phyloP scores from a whole-genome alignment of 1,140 invertebrate genomes.

The Stenopsyche tienmushanensis region DNA sequence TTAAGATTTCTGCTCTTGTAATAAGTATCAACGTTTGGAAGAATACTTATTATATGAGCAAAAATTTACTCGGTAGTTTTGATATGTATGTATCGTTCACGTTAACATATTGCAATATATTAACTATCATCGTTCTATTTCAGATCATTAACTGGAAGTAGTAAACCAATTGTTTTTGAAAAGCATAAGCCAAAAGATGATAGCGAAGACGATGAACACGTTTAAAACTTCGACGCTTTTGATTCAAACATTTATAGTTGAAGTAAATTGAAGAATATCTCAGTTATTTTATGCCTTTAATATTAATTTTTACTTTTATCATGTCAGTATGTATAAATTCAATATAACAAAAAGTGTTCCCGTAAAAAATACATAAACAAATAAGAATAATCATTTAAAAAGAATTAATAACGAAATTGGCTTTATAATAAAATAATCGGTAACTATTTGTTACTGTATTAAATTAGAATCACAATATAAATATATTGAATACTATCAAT shows the following conservation, averaged over 20 bases:
- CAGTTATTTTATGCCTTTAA: not conserved
- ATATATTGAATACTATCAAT: too few species aligned
- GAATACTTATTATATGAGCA: not conserved
- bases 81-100: not conserved
- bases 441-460: too few species aligned
- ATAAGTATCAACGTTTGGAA: too few species aligned
- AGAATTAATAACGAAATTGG: too few species aligned
- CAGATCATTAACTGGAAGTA: slow-evolving; percentile 35
- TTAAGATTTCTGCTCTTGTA: too few species aligned
- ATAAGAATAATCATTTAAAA: not conserved
- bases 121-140: slow-evolving; percentile 13
- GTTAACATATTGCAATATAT: not conserved
- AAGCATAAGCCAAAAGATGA: slow-evolving; percentile 22
- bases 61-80: not conserved
- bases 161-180: slow-evolving; percentile 29
- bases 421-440: too few species aligned
- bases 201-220: slow-evolving; percentile 29
- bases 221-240: slow-evolving; percentile 20
- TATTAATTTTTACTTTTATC: not conserved
- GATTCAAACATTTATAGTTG: not conserved
- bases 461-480: too few species aligned
- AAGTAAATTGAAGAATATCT: not conserved
- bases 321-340: not conserved
- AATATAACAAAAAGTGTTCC: not conserved
- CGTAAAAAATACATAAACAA: not conserved